These are phyloP conservation scores for Cathartes aura DNA, from an alignment of 2,113 vertebrate species.

Conservation along the genomic window DNA sequence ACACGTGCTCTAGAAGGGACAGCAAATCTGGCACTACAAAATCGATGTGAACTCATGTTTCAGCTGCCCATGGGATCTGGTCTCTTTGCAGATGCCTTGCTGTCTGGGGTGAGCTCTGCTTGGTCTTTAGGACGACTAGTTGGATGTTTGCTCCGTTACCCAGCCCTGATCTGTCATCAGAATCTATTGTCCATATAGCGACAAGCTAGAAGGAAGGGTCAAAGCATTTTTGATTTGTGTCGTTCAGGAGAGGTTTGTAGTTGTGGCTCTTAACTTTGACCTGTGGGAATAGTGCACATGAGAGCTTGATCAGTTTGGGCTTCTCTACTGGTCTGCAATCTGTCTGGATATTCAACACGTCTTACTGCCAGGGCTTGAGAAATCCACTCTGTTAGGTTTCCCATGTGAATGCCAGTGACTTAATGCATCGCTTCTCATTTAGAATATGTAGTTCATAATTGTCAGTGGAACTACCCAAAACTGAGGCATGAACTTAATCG, in stretches of 20 bases:
- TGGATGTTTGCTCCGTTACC: neutral
- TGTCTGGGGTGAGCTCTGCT: neutral
- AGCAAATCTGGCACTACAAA: neutral
- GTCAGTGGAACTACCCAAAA: neutral
- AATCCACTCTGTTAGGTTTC: neutral
- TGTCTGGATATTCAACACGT: rapidly evolving
- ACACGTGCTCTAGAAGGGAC: neutral
- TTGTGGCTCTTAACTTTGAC: neutral
- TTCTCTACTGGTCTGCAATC: neutral
- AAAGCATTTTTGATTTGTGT: rapidly evolving
- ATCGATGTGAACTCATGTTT: neutral
- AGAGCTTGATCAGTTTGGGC: neutral
- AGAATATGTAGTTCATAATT: neutral
- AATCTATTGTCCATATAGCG: rapidly evolving
- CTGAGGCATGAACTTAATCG: neutral
- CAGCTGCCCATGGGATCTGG: rapidly evolving
- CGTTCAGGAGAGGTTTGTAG: rapidly evolving
- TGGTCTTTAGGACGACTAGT: neutral
- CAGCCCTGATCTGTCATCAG: neutral
- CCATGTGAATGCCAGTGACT: neutral
- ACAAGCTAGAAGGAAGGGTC: neutral
- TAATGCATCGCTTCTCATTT: neutral
- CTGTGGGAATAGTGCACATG: rapidly evolving
- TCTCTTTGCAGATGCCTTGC: neutral
- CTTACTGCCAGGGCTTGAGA: neutral